Evolutionary conservation across 2,113 vertebrate species (phyloP), one percentile per base, ranked within the genome.

Genomic region (Pheucticus melanocephalus): DNA sequence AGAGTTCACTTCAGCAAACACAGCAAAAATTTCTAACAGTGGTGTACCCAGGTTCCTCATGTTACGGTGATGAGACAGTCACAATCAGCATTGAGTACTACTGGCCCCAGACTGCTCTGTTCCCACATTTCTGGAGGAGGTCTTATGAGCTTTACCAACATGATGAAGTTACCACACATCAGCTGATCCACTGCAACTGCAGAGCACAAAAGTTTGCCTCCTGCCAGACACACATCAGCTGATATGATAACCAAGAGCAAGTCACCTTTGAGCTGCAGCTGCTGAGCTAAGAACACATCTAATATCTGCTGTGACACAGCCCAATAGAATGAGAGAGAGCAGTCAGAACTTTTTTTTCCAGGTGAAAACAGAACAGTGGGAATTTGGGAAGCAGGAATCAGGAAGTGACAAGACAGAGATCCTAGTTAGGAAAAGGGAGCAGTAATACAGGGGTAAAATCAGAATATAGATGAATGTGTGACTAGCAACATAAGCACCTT

Each of bases 121-220:
- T 93, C 59, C 76, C 79, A 92, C 37, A 9, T 25, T 88, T 69
- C 31, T 88, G 50, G 60, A 54, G 20, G 20, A 85, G 45, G 5
- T 82, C 24, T 91, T 22, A 60, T 24, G 48, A 91, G 42, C n/a
- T 93, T 88, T 73, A 54, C 71, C 88, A 70, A 14, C 33, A 45
- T 37, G 69, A 28, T 28, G 59, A 82, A 79, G 45, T 65, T 76
- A 57, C 48, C 85, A 82, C 50, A 94, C 66, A 82, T 82, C 90
- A 96, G 79, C 78, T 94, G 92, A 94, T 44, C 53, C 40, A 48
- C 39, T 90, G 82, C 48, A 72, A 80, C 15, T 76, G 84, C 87
- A 79, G 48, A 85, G 40, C 48, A 69, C 44, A 44, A 3, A 56
- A 79, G 12, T 84, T 33, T 82, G 37, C 50, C 91, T 79, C 53